A percentile compares a stretch with the other conserved stretches of the same genome.
Evolutionary conservation across 2,797 vertebrate genomes (phyloP).

Genomic region (Lateolabrax maculatus): DNA sequence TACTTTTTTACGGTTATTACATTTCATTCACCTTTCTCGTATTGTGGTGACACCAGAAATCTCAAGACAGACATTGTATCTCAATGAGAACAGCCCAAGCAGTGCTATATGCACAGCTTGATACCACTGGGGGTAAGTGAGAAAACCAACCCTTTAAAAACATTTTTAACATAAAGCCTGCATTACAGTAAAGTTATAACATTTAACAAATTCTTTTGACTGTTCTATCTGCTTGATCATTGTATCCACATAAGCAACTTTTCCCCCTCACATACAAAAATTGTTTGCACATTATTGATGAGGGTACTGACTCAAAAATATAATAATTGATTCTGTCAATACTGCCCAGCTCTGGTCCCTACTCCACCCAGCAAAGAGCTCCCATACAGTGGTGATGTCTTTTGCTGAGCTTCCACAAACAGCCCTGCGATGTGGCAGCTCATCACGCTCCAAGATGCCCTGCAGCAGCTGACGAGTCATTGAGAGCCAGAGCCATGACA

Average conservation of each 20-base stretch:
- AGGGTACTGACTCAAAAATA: not conserved
- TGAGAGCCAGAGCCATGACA: slow-evolving; percentile 49
- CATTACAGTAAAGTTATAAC: not conserved
- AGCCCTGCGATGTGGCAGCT: slow-evolving; percentile 60
- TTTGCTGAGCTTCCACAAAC: slow-evolving; percentile 61
- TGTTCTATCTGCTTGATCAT: not conserved
- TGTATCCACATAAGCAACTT: not conserved
- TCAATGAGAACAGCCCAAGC: not conserved
- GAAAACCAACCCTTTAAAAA: not conserved
- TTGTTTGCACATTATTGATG: not conserved
- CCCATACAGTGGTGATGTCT: slow-evolving; percentile 32
- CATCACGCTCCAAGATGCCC: slow-evolving; percentile 57
- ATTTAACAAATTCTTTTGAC: not conserved
- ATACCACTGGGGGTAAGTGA: not conserved
- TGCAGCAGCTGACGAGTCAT: slow-evolving; percentile 76
- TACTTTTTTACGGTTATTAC: not conserved
- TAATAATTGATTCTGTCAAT: slow-evolving; percentile 2
- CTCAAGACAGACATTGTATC: not conserved
- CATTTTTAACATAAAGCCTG: not conserved
- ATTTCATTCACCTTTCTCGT: not conserved
- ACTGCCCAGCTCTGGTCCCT: not conserved
- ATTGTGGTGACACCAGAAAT: not conserved
- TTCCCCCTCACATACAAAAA: not conserved
- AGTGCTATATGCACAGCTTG: not conserved
- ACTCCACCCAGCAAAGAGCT: slow-evolving; percentile 9